Evolutionary conservation across 2,888 invertebrate genomes (phyloP).

Genomic region (Scaptomyza flava): DNA sequence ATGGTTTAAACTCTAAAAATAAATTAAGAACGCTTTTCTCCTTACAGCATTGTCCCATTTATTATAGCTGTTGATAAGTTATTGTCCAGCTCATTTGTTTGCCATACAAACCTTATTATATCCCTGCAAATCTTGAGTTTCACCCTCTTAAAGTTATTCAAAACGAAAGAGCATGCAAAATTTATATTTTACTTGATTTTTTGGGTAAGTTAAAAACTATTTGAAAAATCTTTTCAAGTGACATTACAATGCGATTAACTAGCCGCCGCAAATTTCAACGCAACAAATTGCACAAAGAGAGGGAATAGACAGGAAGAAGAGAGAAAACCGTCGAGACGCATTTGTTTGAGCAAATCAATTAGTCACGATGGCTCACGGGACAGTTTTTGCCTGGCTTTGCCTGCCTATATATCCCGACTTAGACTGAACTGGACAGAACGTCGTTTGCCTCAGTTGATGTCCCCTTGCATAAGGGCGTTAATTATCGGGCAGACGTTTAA

Average conservation of each 20-base stretch:
- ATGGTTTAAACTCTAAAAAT: background rate
- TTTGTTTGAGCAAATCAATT: slow-evolving; percentile 70
- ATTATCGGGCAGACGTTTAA: slow-evolving; percentile 73
- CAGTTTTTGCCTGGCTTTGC: slow-evolving; percentile 36
- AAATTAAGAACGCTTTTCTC: background rate
- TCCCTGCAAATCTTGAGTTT: background rate
- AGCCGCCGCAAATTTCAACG: slow-evolving; percentile 60
- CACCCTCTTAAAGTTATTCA: background rate
- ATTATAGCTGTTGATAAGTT: too few species aligned
- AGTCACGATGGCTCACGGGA: slow-evolving; percentile 69
- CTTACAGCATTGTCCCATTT: background rate
- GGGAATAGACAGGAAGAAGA: background rate
- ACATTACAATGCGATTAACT: slow-evolving; percentile 67
- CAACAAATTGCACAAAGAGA: slow-evolving; percentile 25
- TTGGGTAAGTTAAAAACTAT: slow-evolving; percentile 4
- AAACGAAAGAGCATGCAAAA: slow-evolving; percentile 25
- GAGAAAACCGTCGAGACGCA: slow-evolving; percentile 37
- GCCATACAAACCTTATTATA: slow-evolving; percentile 1
- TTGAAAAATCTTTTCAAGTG: slow-evolving; percentile 16
- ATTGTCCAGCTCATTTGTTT: slow-evolving; percentile 18
- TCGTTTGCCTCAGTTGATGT: slow-evolving; percentile 17
- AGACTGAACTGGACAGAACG: slow-evolving; percentile 18
- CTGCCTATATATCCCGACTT: slow-evolving; percentile 7
- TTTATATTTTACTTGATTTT: slow-evolving; percentile 17
- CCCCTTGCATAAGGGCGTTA: slow-evolving; percentile 68